Percentiles rank a stretch among this genome's conserved stretches.
Evolutionary conservation across 2,797 vertebrate genomes (phyloP).

Genomic region (Chaetophractus vellerosus): DNA sequence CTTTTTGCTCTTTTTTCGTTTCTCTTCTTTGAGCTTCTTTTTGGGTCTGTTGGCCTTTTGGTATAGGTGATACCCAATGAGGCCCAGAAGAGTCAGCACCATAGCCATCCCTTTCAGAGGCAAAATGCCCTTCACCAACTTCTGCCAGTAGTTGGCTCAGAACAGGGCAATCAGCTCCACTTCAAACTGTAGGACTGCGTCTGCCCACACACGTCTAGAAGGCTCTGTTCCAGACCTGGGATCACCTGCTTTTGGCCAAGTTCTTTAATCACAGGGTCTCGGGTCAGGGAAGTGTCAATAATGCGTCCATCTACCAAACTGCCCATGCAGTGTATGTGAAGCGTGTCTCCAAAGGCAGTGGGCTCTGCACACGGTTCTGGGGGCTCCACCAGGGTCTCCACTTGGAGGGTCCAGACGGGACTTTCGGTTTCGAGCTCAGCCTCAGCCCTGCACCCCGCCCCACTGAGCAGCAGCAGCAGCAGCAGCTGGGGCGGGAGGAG

Average conservation of each 20-base stretch:
- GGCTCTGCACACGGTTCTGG: too few relatives aligned
- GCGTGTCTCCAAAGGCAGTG: too few relatives aligned
- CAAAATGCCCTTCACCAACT: constrained; percentile 93
- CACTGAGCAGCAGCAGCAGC: constrained; percentile 79
- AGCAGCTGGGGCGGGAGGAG: constrained; percentile 74
- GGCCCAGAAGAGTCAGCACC: constrained; percentile 94
- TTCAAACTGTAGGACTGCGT: constrained; percentile 95
- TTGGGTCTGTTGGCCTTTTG: constrained; percentile 94
- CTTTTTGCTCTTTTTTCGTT: constrained; percentile 94
- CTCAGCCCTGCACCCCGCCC: constrained; percentile 68
- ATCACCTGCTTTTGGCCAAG: constrained; percentile 98
- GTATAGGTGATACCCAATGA: constrained; percentile 97
- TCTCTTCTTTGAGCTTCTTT: constrained; percentile 97
- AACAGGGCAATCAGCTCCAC: constrained; percentile 95
- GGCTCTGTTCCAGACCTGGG: constrained; percentile 96
- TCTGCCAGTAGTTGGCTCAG: constrained; percentile 95
- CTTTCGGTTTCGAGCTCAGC: constrained; percentile 84
- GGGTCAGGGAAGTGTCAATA: constrained; percentile 95
- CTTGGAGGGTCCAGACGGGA: constrained; percentile 84
- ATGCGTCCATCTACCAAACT: constrained; percentile 95
- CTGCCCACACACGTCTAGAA: constrained; percentile 95
- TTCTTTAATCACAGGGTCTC: constrained; percentile 97
- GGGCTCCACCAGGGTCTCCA: constrained; percentile 87
- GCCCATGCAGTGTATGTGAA: constrained; percentile 86
- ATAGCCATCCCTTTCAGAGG: constrained; percentile 94